Evolutionary conservation across 2,888 invertebrate species (phyloP), one percentile per base, ranked within the genome.

Genomic region (Xanthia togata): DNA sequence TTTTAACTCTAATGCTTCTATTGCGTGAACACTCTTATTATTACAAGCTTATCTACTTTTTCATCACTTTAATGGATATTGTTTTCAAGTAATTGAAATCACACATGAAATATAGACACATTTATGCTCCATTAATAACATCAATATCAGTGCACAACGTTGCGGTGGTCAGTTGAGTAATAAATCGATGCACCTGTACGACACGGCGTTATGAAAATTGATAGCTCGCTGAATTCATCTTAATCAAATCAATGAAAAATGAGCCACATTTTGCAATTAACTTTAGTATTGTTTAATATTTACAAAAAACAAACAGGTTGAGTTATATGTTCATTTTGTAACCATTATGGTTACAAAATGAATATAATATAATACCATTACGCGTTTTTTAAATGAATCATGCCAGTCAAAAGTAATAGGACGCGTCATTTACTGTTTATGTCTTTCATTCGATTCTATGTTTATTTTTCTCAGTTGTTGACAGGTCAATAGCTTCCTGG

Each of bases 381-480:
- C 73, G 47, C 72, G 67, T 80, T 75, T 78, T 67, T 78, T 71
- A 76, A 71, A 81, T 82, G 41, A 79, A 77, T 85, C 76, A 78
- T 69, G 68, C 44, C 59, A 63, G 53, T 69, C 73, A n/a, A 62
- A 71, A 78, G 73, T 82, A 71, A 68, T 70, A 86, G 63, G 87
- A 75, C 78, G 79, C 82, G 59, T 77, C 81, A 81, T 78, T 79
- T 69, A 60, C 57, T 84, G 84, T 81, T 79, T 77, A 71, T 69
- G 63, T 80, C 59, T 88, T 76, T 87, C 87, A 85, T 82, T 85
- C 62, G 75, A 76, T 79, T 63, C 70, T 68, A 14, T 69, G 80
- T 87, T 88, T 88, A 84, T 85, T 79, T 85, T 76, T 67, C 62
- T 60, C 31, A 55, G 70, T 50, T 60, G 89, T 79, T 86, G 89